phyloP scores from a whole-genome alignment of 2,797 vertebrate genomes.

The Sebastes vulpes region DNA sequence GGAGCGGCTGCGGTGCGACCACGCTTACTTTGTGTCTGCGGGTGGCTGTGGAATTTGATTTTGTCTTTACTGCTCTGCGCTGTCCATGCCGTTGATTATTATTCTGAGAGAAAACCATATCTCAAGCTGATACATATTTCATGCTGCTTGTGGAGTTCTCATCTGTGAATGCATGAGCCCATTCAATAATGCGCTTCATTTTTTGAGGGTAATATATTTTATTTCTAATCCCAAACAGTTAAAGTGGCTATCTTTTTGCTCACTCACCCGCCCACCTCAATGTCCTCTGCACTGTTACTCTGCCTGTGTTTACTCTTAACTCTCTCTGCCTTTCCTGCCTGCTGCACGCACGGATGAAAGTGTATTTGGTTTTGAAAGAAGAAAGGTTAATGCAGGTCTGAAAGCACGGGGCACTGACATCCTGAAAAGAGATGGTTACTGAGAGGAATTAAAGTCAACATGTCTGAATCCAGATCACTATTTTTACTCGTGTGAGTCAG shows the following conservation, averaged over 20 bases:
- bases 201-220: conserved; percentile 59
- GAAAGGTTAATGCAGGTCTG: conserved; percentile 41
- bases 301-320: neutral
- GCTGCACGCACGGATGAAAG: conserved; percentile 1
- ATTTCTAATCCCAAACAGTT: conserved; percentile 65
- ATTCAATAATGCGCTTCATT: conserved; percentile 63
- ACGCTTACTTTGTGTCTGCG: conserved; percentile 42
- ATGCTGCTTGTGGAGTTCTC: conserved; percentile 63
- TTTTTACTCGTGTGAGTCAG: conserved; percentile 2
- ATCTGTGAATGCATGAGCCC: conserved; percentile 71
- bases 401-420: conserved; percentile 8
- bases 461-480: conserved; percentile 6
- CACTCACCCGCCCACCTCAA: conserved; percentile 13
- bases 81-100: conserved; percentile 66
- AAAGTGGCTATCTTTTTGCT: conserved; percentile 45
- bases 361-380: conserved; percentile 19
- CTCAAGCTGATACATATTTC: conserved; percentile 76
- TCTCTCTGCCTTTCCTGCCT: conserved; percentile 2
- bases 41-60: conserved; percentile 62
- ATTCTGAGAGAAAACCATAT: conserved; percentile 70
- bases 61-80: conserved; percentile 53
- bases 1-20: conserved; percentile 19
- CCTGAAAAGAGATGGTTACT: neutral
- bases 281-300: conserved; percentile 26
- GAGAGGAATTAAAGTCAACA: conserved; percentile 7